Base-by-base conservation (phyloP, 1,140 invertebrate genomes). In the Saxidomus purpurata region DNA sequence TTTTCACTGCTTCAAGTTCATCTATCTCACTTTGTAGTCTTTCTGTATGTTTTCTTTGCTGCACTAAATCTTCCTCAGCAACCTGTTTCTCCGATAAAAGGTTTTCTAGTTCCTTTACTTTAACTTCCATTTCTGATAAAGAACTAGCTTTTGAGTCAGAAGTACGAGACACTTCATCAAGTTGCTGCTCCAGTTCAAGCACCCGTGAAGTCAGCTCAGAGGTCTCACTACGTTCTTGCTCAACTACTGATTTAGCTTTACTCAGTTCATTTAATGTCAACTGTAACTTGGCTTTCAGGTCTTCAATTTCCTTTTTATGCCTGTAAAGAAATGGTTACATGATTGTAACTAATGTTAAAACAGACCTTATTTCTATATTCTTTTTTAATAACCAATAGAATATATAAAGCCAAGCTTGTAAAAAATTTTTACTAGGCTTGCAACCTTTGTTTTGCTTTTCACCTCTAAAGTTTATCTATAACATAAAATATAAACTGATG, bases 241-340 rank as follows among this genome's bases (percentile, higher is more conserved):
- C 93, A 1, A 91, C 31, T 3, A 79, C 34, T n/a, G 80, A 31
- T 63, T 93, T 93, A 25, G 92, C 88, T 90, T 92, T 92, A 34
- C 91, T 87, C 34, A 95, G 81, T 80, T 95, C 94, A 59, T 91
- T 89, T 71, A 95, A 85, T 13, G 93, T 92, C 40, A 94, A 81
- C 59, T 95, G 92, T 34, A 95, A 83, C 82, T 95, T 94, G 17
- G 92, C 69, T 80, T 93, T 93, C 49, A 95, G 86, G 77, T 94
- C 93, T n/a, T 94, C 93, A 15, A 93, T 82, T 76, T 95, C 94
- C 43, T 74, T 83, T 55, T 89, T 86, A 76, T 92, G 91, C 79
- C 93, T 94, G 88, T 25, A 93, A 90, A 59, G 19, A 55, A 49
- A 11, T n/a, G 38, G 19, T 43, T 40, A 77, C 19, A 77, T n/a